Evolutionary conservation across 2,113 vertebrate species (phyloP).

Genomic region (Dryoscopus gambensis): DNA sequence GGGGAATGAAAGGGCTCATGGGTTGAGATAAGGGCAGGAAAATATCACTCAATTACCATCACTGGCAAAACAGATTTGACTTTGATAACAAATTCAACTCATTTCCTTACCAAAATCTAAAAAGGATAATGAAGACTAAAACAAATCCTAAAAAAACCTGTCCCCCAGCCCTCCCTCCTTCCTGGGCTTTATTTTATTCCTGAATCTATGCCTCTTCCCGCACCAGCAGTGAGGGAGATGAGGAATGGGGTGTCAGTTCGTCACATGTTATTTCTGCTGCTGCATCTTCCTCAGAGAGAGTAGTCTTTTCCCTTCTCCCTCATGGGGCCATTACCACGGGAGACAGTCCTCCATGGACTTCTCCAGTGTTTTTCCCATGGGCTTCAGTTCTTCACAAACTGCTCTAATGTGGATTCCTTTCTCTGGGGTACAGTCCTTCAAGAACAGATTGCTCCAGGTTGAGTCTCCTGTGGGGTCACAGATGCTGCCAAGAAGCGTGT

Average conservation of each 20-base stretch:
- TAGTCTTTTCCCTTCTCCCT: neutral
- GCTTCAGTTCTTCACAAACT: neutral
- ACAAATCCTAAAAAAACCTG: neutral
- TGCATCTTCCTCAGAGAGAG: neutral
- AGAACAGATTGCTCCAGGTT: neutral
- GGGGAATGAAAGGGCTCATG: fast-evolving
- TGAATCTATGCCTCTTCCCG: neutral
- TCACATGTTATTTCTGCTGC: neutral
- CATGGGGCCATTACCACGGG: fast-evolving
- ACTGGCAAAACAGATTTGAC: neutral
- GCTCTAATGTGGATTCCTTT: neutral
- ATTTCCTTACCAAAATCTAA: neutral
- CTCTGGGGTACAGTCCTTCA: neutral
- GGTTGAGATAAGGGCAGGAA: neutral
- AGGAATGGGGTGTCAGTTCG: neutral
- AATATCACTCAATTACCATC: neutral
- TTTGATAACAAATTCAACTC: neutral
- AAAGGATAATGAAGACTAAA: neutral
- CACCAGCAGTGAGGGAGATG: neutral
- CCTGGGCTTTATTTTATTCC: neutral
- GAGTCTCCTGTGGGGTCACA: too few relatives aligned
- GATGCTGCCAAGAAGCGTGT: neutral
- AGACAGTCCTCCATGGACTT: neutral
- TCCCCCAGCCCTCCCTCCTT: neutral
- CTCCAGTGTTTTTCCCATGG: neutral